Base-by-base conservation (phyloP, 92 coral and sea anemone species). In the Pocillopora grandis region DNA sequence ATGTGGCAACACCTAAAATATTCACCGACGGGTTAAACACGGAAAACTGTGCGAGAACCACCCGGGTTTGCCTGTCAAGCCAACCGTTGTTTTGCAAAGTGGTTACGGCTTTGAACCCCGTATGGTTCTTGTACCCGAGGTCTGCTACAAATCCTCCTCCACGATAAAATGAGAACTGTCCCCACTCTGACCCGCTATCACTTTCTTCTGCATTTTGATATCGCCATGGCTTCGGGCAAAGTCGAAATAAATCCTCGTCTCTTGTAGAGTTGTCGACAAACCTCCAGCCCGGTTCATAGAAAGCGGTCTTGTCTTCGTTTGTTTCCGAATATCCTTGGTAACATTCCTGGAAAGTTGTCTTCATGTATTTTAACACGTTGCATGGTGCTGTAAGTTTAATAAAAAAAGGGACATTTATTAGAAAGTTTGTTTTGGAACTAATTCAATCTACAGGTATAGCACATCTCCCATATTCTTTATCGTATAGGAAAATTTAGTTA, bases 221-320 rank as follows among this genome's bases (percentile, higher is more conserved):
- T 20, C 93, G 80, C 95, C 95, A 92, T 21, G 95, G 93, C 71
- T 70, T 87, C 4, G 93, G 93, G 62, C 95, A 92, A 9, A 92
- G 84, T n/a, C 78, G 62, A 16, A 84, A 62, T 42, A 82, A 18
- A 27, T 92, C 88, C 52, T 62, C 67, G 9, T 33, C 35, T 56
- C 3, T 31, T n/a, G 80, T 76, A 14, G 66, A 58, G 55, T 76
- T 76, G 12, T 8, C 80, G 15, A 59, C 55, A 58, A 67, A 23
- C 55, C 59, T 60, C 80, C 80, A 76, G 35, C 67, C 80, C 18
- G 80, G 80, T 60, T 76, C 33, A 56, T 73, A 69, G 65, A 56
- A 85, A 12, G 67, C 71, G 3, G 87, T 65, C n/a, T 35, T 76
- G 71, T 92, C 95, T 84, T 89, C 93, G 12, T 89, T 75, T 23